These are phyloP conservation scores for Anas platyrhynchos DNA, from an alignment of 2,113 vertebrate genomes.

Conservation along the genomic window DNA sequence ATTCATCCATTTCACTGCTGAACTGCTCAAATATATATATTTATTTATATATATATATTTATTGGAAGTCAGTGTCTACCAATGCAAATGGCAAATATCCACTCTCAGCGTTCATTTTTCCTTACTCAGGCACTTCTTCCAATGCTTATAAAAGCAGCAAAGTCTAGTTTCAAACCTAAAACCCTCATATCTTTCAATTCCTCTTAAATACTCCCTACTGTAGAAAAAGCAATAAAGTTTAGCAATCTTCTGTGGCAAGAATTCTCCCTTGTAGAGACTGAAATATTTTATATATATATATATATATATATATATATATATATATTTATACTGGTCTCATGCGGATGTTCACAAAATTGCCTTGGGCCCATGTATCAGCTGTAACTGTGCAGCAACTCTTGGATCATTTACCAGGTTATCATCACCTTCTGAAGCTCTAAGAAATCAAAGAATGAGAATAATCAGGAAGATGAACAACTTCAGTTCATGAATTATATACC, in stretches of 20 bases:
- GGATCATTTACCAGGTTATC: neutral
- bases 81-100: neutral
- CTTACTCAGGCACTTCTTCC: neutral
- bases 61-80: neutral
- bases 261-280: neutral
- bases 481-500: neutral
- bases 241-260: neutral
- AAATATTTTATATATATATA: neutral
- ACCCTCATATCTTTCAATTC: constrained; percentile 22
- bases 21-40: neutral
- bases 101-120: neutral
- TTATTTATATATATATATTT: neutral
- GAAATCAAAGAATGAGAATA: neutral
- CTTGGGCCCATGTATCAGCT: neutral
- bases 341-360: constrained; percentile 15
- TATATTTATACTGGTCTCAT: neutral
- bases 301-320: too few species aligned
- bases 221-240: neutral
- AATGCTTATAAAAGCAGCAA: neutral
- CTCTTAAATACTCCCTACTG: neutral
- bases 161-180: neutral
- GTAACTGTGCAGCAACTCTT: neutral
- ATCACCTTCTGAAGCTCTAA: neutral
- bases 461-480: neutral
- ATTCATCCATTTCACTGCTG: neutral